Evolutionary conservation across 2,888 invertebrate genomes (phyloP).

Genomic region (Dicyrtoma fusca): DNA sequence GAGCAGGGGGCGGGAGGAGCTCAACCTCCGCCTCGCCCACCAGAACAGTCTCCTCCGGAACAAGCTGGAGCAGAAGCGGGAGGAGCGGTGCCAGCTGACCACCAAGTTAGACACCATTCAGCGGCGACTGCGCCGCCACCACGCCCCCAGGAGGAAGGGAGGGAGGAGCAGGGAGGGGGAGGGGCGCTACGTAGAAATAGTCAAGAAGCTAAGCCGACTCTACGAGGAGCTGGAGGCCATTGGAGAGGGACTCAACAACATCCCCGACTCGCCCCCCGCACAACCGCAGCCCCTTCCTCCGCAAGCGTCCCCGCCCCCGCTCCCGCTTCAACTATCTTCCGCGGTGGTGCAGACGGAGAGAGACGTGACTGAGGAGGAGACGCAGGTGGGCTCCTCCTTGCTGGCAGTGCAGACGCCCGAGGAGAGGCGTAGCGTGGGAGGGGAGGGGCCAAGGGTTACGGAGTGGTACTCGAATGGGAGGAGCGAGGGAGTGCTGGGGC

Average conservation of each 20-base stretch:
- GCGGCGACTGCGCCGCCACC: not conserved
- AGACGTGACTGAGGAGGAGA: too few relatives aligned
- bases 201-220: conserved; percentile 15
- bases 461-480: too few relatives aligned
- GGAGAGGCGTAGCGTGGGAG: too few relatives aligned
- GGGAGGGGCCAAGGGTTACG: too few relatives aligned
- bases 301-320: too few relatives aligned
- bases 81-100: not conserved
- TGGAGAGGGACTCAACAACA: too few relatives aligned
- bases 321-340: too few relatives aligned
- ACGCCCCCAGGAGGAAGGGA: not conserved
- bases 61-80: conserved; percentile 24
- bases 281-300: too few relatives aligned
- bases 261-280: too few relatives aligned
- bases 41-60: conserved; percentile 24
- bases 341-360: too few relatives aligned
- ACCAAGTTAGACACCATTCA: not conserved
- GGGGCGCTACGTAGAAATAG: conserved; percentile 1
- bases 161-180: not conserved
- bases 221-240: conserved; percentile 22
- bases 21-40: conserved; percentile 11
- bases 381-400: too few relatives aligned
- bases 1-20: conserved; percentile 9
- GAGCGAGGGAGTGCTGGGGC: not conserved
- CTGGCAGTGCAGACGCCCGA: too few relatives aligned